phyloP scores from a whole-genome alignment of 2,113 vertebrate species.

The Takifugu bimaculatus region DNA sequence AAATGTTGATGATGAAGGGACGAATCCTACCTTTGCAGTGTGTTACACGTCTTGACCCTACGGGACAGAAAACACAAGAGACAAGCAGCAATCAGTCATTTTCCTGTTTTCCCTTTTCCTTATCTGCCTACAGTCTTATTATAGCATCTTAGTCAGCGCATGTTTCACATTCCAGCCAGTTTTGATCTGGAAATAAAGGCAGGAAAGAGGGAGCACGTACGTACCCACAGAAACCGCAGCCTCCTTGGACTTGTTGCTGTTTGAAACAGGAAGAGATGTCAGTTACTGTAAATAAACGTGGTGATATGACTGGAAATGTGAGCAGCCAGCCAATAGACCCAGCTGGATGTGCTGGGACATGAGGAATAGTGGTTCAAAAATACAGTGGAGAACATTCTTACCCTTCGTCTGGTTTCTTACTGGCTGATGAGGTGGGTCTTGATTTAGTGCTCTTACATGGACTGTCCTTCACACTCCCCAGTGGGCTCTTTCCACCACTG shows the following conservation, averaged over 20 bases:
- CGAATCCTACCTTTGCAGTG: constrained; percentile 78
- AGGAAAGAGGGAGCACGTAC: constrained; percentile 14
- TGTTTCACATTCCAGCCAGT: constrained; percentile 1
- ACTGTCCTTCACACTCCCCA: constrained; percentile 54
- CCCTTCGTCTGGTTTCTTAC: constrained; percentile 61
- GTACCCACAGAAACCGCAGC: constrained; percentile 54
- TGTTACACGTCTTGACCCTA: constrained; percentile 67
- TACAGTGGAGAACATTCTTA: constrained; percentile 24
- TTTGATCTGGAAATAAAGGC: not conserved
- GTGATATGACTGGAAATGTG: not conserved
- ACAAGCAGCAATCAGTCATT: not conserved
- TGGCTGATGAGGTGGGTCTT: constrained; percentile 36
- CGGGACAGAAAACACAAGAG: constrained; percentile 16
- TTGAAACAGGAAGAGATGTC: constrained; percentile 8
- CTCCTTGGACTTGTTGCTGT: constrained; percentile 62
- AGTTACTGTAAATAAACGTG: not conserved
- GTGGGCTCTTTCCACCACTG: constrained; percentile 55
- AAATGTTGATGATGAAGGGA: constrained; percentile 3
- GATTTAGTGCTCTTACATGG: constrained; percentile 32
- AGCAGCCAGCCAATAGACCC: not conserved
- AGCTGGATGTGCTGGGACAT: too few species aligned
- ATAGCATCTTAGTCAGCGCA: not conserved
- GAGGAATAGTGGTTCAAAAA: too few species aligned
- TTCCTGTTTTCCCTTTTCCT: too few species aligned
- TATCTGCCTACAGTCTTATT: not conserved